Evolutionary conservation across 2,888 invertebrate genomes (phyloP), one percentile per base, ranked within the genome.

Genomic region (Margaritifera margaritifera): DNA sequence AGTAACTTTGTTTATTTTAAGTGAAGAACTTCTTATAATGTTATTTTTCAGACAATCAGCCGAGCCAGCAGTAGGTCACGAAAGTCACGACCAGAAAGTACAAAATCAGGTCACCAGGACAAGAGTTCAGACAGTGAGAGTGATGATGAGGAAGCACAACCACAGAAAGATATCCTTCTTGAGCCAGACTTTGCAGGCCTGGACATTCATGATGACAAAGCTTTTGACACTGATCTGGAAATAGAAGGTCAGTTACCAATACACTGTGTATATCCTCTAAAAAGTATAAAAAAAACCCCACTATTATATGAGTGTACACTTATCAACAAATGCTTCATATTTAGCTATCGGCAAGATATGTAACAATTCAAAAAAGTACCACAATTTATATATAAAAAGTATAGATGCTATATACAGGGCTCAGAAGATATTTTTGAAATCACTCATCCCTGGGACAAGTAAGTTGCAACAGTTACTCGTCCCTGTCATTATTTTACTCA

Each of bases 181-280:
- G 84, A 85, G 31, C 64, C 74, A n/a, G 84, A 85, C 68, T 71
- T 80, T 24, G 60, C 73, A 8, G 63, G 70, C 4, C 75, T 80
- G 6, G 85, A 85, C 64, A 80, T 83, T 57, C 71, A 57, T 31
- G 86, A 85, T 64, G 88, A 89, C 54, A 86, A 84, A 61, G 88
- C 84, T 19, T 88, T 86, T 82, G 89, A 89, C 73, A 89, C 89
- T 11, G 89, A 89, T 67, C 75, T 89, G 31, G 89, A 89, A 74
- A 74, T 74, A 2, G 87, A 88, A 80, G 88, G 87, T 87, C 73
- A 63, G 72, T 19, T 25, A 20, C 15, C 11, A 42, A 15, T 42
- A 42, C n/a, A n/a, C n/a, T n/a, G n/a, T n/a, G n/a, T 42, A 42
- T 3, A 15, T 42, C 55, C 2, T 1, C 20, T 2, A 4, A 55